A percentile compares a stretch with the other conserved stretches of the same genome.
phyloP scores from a whole-genome alignment of 2,797 vertebrate genomes.

The Poeciliopsis infans region DNA sequence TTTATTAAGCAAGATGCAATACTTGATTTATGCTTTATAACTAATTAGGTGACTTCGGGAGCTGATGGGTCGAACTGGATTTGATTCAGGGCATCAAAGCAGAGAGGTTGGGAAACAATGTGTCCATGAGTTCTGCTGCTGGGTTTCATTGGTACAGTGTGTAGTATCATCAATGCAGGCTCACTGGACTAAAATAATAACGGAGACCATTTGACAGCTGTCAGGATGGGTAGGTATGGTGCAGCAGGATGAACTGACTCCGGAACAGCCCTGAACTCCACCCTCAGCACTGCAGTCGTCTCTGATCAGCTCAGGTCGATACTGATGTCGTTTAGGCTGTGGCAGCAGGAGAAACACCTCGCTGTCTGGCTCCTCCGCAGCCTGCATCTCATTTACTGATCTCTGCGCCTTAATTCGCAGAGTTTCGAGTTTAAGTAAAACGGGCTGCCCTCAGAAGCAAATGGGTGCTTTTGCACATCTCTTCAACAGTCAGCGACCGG shows the following conservation, averaged over 20 bases:
- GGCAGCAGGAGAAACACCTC: not conserved
- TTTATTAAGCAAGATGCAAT: not conserved
- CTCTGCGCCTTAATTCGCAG: not conserved
- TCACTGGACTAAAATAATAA: not conserved
- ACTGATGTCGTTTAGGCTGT: not conserved
- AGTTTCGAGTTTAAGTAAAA: not conserved
- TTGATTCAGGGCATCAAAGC: not conserved
- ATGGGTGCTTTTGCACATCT: not conserved
- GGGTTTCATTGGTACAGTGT: not conserved
- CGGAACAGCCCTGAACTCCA: not conserved
- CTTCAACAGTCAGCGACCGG: not conserved
- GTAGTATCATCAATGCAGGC: not conserved
- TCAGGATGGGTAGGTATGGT: not conserved
- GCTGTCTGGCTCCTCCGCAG: not conserved
- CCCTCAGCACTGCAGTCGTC: not conserved
- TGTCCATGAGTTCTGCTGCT: not conserved
- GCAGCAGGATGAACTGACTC: not conserved
- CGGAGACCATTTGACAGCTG: not conserved
- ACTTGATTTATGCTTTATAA: not conserved
- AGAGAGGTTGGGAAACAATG: not conserved
- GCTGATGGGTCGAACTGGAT: not conserved
- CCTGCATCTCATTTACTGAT: not conserved
- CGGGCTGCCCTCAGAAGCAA: not conserved
- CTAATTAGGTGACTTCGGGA: not conserved
- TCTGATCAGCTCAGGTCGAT: not conserved